phyloP scores from a whole-genome alignment of 2,888 invertebrate genomes.

The Melinopterus prodromus region DNA sequence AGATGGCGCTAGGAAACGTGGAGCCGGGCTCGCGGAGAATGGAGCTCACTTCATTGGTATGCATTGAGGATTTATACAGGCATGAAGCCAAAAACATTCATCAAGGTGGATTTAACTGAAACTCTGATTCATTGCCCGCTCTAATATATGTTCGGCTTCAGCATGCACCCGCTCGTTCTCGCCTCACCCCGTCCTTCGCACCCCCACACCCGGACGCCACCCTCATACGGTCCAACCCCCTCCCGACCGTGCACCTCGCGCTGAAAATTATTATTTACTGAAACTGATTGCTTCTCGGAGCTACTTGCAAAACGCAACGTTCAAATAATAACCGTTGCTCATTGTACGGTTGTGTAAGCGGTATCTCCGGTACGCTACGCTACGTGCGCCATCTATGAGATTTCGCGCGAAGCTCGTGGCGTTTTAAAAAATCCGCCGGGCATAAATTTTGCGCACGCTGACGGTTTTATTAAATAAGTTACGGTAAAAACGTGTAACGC shows the following conservation, averaged over 20 bases:
- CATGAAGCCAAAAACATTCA: constrained; percentile 64
- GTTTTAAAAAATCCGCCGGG: neutral
- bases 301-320: constrained; percentile 34
- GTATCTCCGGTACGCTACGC: constrained; percentile 9
- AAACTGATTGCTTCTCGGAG: constrained; percentile 54
- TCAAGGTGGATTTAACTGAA: constrained; percentile 64
- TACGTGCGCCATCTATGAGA: constrained; percentile 15
- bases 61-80: constrained; percentile 64
- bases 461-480: constrained; percentile 36
- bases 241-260: constrained; percentile 44
- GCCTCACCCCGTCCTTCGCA: constrained; percentile 21
- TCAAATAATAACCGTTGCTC: constrained; percentile 32
- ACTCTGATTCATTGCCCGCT: constrained; percentile 62
- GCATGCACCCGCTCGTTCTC: constrained; percentile 39
- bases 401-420: constrained; percentile 15
- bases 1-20: constrained; percentile 32
- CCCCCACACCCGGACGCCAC: constrained; percentile 11
- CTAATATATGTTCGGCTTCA: constrained; percentile 62
- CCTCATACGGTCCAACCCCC: constrained; percentile 44
- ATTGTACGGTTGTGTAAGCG: constrained; percentile 21
- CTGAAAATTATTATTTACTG: constrained; percentile 60
- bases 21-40: constrained; percentile 45
- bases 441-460: constrained; percentile 24
- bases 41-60: constrained; percentile 62
- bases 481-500: constrained; percentile 36